Evolutionary conservation across 2,888 invertebrate species (phyloP).

Genomic region (Cheilosia vernalis): DNA sequence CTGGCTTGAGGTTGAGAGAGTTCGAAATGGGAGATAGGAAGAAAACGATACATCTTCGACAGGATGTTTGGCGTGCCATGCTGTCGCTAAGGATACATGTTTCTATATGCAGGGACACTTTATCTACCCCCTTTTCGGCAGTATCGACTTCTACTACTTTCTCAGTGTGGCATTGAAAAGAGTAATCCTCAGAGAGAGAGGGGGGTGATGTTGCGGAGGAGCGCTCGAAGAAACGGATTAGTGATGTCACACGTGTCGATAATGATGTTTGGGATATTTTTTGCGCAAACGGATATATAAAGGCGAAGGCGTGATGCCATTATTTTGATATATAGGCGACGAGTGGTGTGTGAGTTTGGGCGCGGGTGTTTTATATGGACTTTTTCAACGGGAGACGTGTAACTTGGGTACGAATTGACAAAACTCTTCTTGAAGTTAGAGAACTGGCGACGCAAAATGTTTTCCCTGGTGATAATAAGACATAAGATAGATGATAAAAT

Average conservation of each 20-base stretch:
- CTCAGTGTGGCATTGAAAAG: slow-evolving; percentile 60
- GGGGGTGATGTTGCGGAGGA: background rate
- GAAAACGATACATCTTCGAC: slow-evolving; percentile 14
- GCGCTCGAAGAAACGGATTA: slow-evolving; percentile 60
- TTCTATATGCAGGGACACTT: background rate
- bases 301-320: slow-evolving; percentile 76
- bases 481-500: background rate
- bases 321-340: slow-evolving; percentile 72
- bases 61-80: slow-evolving; percentile 30
- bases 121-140: slow-evolving; percentile 4
- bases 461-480: background rate
- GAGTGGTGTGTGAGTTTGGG: slow-evolving; percentile 9
- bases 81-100: slow-evolving; percentile 31
- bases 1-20: slow-evolving; percentile 17
- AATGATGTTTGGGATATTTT: slow-evolving; percentile 69
- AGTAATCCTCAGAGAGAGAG: slow-evolving; percentile 13
- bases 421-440: too few species aligned
- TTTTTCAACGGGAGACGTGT: background rate
- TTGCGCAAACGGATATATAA: slow-evolving; percentile 39
- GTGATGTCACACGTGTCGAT: slow-evolving; percentile 76
- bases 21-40: slow-evolving; percentile 9
- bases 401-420: too few species aligned
- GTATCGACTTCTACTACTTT: slow-evolving; percentile 10
- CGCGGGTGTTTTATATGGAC: slow-evolving; percentile 23
- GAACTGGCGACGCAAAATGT: too few species aligned